Percentiles rank a stretch among this genome's conserved stretches.
phyloP scores from a whole-genome alignment of 2,113 vertebrate genomes.

The Phylloscopus trochiloides region DNA sequence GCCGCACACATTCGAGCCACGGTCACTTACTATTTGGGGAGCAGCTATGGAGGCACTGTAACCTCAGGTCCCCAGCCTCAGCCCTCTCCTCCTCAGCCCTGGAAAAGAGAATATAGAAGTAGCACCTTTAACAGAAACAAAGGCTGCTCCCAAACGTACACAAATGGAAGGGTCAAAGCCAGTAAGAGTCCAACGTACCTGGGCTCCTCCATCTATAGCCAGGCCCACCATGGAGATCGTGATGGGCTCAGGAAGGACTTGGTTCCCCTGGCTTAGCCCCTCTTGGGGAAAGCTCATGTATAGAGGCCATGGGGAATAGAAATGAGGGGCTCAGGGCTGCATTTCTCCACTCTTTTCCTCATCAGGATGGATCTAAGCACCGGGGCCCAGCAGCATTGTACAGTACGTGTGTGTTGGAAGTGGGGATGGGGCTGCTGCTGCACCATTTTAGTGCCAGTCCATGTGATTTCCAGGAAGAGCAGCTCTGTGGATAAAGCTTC shows the following conservation, averaged over 20 bases:
- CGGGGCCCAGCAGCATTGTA: neutral
- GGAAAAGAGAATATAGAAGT: slow-evolving; percentile 65
- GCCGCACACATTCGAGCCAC: neutral
- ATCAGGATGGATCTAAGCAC: neutral
- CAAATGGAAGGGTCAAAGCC: neutral
- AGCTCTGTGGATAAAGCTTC: neutral
- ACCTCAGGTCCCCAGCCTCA: slow-evolving; percentile 73
- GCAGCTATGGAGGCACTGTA: slow-evolving; percentile 75
- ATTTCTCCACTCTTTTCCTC: neutral
- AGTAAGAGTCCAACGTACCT: neutral
- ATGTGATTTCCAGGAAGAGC: neutral
- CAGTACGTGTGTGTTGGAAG: neutral
- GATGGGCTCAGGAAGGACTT: neutral
- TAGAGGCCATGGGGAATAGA: slow-evolving; percentile 19
- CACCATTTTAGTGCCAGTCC: neutral
- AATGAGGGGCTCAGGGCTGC: slow-evolving; percentile 29
- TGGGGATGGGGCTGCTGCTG: neutral
- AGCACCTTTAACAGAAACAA: slow-evolving; percentile 51
- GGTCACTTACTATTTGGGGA: slow-evolving; percentile 76
- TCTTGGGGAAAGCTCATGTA: neutral
- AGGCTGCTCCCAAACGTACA: neutral
- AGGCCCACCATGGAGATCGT: neutral
- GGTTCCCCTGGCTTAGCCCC: slow-evolving; percentile 11
- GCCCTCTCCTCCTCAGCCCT: slow-evolving; percentile 73
- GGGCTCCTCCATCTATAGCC: slow-evolving; percentile 11